Base-by-base conservation (phyloP, 92 coral and sea anemone genomes). In the Porites cylindrica region DNA sequence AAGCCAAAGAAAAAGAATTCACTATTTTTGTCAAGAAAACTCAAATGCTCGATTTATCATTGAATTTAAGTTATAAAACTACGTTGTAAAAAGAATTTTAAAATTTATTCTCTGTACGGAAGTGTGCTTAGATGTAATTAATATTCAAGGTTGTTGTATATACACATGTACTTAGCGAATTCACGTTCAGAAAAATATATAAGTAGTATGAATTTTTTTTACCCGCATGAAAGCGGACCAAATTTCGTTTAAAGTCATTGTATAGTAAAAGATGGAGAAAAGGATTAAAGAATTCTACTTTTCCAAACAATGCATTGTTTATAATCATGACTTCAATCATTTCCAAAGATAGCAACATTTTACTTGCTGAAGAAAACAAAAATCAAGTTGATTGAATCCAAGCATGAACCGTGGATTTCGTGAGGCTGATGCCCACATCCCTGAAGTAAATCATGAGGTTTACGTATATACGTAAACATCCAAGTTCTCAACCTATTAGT, bases 101-200 rank as follows among this genome's bases (percentile, higher is more conserved):
- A 81, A 81, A 51, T 81, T 70, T 69, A 70, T 69, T 67, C 70
- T 38, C 78, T 83, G 80, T 83, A 60, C 63, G 51, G 47, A 72
- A 51, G 70, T 43, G 87, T 72, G 73, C 29, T 19, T 83, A 72
- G 80, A 63, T 62, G 60, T 66, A 3, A 66, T 60, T 71, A 72
- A 21, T 81, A 70, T 81, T 67, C 64, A 53, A 59, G 68, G 59
- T 62, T 77, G 83, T 79, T 81, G 63, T 83, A 73, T 64, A 74
- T 20, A 80, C 23, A 73, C 13, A 80, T 24, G 72, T 69, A 17
- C 66, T 56, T 68, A 59, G 76, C 77, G 20, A 81, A 66, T 81
- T 81, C 77, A 53, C 73, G 51, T 60, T 51, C 16, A 26, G 43
- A 29, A 10, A 71, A 83, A 59, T 38, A 38, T 38, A 62, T 72